These are phyloP conservation scores for Aproaerema taeniolella DNA, from an alignment of 2,888 invertebrate species.

Conservation along the genomic window DNA sequence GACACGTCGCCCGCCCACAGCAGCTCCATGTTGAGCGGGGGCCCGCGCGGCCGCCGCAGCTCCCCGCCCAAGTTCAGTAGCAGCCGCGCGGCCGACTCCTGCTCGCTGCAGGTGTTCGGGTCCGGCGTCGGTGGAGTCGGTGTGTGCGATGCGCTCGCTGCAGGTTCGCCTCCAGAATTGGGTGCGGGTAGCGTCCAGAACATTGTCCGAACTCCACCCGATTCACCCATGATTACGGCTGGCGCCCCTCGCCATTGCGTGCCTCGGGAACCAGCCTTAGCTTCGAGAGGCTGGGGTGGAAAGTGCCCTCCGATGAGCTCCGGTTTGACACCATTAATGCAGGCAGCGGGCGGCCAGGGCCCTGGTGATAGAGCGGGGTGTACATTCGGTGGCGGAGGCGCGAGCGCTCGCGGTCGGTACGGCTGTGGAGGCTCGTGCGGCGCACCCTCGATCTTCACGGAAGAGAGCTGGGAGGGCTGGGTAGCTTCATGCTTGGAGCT, in stretches of 20 bases:
- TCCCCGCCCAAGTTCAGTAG: conserved; percentile 86
- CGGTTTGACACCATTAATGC: conserved; percentile 89
- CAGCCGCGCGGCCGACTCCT: conserved; percentile 81
- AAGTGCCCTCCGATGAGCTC: conserved; percentile 84
- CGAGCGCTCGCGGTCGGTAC: conserved; percentile 55
- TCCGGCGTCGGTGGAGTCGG: conserved; percentile 76
- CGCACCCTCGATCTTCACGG: conserved; percentile 63
- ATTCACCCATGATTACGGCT: conserved; percentile 95
- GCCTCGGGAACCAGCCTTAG: conserved; percentile 54
- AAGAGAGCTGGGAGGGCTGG: conserved; percentile 53
- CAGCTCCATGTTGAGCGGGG: conserved; percentile 92
- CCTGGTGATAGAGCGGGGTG: conserved; percentile 54
- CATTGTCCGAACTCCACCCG: conserved; percentile 89
- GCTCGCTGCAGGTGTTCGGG: conserved; percentile 68
- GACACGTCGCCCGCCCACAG: conserved; percentile 93
- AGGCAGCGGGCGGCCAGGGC: conserved; percentile 78
- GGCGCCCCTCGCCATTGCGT: conserved; percentile 82
- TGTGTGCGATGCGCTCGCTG: conserved; percentile 71
- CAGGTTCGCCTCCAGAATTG: conserved; percentile 68
- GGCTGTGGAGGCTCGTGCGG: conserved; percentile 48
- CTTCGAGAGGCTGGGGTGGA: conserved; percentile 64
- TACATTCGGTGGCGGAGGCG: conserved; percentile 64
- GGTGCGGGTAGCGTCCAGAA: conserved; percentile 81
- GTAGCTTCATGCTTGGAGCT: conserved; percentile 48
- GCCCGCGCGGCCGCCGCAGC: conserved; percentile 78